Percentiles rank a stretch among this genome's conserved stretches.
phyloP scores from a whole-genome alignment of 2,888 invertebrate genomes.

The Lycocerus yunnanus region DNA sequence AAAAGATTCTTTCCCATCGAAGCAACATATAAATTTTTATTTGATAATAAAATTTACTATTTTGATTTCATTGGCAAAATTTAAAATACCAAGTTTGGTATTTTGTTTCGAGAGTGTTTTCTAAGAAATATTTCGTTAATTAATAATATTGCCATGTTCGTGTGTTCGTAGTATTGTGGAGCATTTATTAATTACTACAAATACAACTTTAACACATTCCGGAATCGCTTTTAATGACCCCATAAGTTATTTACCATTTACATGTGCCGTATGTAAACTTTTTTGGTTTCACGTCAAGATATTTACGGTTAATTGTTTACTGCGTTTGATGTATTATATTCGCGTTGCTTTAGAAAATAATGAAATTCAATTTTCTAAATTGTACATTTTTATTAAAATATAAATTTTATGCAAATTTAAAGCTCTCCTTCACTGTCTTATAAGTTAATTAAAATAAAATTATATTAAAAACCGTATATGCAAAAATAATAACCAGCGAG shows the following conservation, averaged over 20 bases:
- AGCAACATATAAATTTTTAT: background rate
- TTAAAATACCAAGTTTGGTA: background rate
- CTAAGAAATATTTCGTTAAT: background rate
- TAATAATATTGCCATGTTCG: background rate
- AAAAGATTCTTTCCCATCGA: background rate
- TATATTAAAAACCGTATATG: background rate
- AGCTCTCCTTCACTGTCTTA: background rate
- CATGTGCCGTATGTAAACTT: background rate
- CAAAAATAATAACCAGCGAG: background rate
- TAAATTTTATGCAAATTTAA: background rate
- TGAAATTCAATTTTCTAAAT: background rate
- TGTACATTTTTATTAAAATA: background rate
- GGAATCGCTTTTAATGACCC: background rate
- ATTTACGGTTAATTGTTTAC: background rate
- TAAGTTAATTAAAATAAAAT: background rate
- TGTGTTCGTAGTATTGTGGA: background rate
- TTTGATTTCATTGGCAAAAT: background rate
- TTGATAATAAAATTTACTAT: background rate
- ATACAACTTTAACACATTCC: background rate
- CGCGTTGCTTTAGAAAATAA: background rate
- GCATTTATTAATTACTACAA: background rate
- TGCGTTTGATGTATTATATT: background rate
- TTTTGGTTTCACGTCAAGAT: background rate
- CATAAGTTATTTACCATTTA: background rate
- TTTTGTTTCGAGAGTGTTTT: background rate